phyloP scores from a whole-genome alignment of 2,888 invertebrate genomes.

The Crepidodera aurea region DNA sequence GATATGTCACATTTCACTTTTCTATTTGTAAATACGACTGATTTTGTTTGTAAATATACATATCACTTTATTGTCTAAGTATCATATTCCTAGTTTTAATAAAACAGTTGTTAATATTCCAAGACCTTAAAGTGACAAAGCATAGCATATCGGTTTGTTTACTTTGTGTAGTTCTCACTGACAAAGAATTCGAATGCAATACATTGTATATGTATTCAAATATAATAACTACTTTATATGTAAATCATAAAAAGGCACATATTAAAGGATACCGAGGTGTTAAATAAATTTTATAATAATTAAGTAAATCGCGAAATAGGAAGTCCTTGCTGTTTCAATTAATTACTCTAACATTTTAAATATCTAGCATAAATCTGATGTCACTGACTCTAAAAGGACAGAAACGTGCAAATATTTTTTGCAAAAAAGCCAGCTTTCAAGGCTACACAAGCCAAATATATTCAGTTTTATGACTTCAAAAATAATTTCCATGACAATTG shows the following conservation, averaged over 20 bases:
- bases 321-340: background rate
- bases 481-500: too few relatives aligned
- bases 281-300: conserved; percentile 2
- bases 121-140: background rate
- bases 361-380: background rate
- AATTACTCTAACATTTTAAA: background rate
- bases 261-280: background rate
- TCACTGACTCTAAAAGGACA: conserved; percentile 8
- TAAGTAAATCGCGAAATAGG: background rate
- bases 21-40: conserved; percentile 30
- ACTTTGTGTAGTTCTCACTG: conserved; percentile 3
- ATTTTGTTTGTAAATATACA: conserved; percentile 21
- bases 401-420: background rate
- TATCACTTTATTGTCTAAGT: background rate
- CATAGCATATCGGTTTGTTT: background rate
- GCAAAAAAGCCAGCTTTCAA: background rate
- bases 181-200: conserved; percentile 1
- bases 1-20: conserved; percentile 31
- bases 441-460: too few relatives aligned
- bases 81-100: conserved; percentile 1
- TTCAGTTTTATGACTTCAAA: too few relatives aligned
- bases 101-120: background rate
- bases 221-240: too few relatives aligned
- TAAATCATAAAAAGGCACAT: too few relatives aligned
- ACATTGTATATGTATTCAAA: background rate